Evolutionary conservation across 2,797 vertebrate species (phyloP).

Genomic region (Hydrocynus forskahlii): DNA sequence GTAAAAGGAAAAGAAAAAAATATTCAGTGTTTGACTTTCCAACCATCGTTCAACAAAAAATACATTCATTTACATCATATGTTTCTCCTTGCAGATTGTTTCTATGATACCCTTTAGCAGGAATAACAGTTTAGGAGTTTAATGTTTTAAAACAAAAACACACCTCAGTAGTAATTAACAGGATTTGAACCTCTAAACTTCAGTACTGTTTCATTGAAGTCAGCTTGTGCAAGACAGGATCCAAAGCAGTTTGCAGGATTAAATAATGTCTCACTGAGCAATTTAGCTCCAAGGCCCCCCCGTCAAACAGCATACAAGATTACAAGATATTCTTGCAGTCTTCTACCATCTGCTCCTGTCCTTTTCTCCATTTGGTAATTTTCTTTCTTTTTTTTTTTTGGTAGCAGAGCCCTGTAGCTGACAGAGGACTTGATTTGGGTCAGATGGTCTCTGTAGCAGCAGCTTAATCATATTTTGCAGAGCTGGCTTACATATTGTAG

Average conservation of each 20-base stretch:
- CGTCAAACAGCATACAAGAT: constrained; percentile 21
- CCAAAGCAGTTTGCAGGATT: constrained; percentile 33
- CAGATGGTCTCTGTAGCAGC: constrained; percentile 68
- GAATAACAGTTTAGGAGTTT: constrained; percentile 9
- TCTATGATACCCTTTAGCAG: constrained; percentile 51
- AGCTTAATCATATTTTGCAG: constrained; percentile 54
- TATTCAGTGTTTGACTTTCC: constrained; percentile 28
- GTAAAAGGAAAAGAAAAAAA: constrained; percentile 3
- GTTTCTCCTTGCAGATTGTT: constrained; percentile 57
- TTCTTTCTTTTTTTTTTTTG: constrained; percentile 20
- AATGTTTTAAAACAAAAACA: constrained; percentile 34
- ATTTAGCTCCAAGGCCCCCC: constrained; percentile 27
- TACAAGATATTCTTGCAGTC: not conserved
- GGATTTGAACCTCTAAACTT: constrained; percentile 21
- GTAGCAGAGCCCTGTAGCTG: constrained; percentile 56
- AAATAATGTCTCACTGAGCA: constrained; percentile 24
- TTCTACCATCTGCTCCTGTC: constrained; percentile 12
- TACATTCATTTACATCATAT: constrained; percentile 69
- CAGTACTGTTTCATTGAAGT: constrained; percentile 25
- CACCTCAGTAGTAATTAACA: constrained; percentile 53
- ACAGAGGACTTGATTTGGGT: constrained; percentile 54
- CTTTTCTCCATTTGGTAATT: constrained; percentile 23
- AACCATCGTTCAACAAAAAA: constrained; percentile 12
- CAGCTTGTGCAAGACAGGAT: constrained; percentile 39
- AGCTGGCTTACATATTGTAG: constrained; percentile 39